Evolutionary conservation across 2,888 invertebrate species (phyloP), one percentile per base, ranked within the genome.

Genomic region (Pyrgus malvae): DNA sequence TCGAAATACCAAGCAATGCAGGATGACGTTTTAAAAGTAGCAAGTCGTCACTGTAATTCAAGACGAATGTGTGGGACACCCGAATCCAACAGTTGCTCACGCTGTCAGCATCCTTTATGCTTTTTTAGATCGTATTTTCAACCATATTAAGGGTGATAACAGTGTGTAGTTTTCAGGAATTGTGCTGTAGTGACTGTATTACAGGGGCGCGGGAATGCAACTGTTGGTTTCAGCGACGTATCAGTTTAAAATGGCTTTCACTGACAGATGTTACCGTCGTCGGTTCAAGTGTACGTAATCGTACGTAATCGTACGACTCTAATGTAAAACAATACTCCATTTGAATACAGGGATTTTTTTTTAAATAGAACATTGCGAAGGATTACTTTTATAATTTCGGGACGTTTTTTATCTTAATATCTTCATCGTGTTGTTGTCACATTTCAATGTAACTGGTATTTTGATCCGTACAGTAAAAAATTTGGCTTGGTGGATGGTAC

Each of bases 241-340:
- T 79, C 74, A 76, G 70, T 77, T 81, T 75, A 75, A 74, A 76
- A 75, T 72, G 65, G 72, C 75, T 71, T 71, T 69, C 70, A 62
- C 64, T 78, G 78, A 82, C 85, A 85, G 77, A 83, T 83, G 83
- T 71, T 72, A 61, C 70, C 67, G 69, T 63, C 68, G 59, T 56
- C 53, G 46, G 44, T 51, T 62, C 62, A 53, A 40, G 54, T 55
- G 60, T 75, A 83, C 84, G 83, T 85, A n/a, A n/a, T n/a, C n/a
- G n/a, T n/a, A n/a, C n/a, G n/a, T n/a, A n/a, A n/a, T n/a, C n/a
- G n/a, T n/a, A n/a, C n/a, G 84, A 80, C 80, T 72, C 60, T 60
- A 76, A 76, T 84, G 70, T 78, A 74, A 80, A 83, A 77, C 72
- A 77, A 78, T 65, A 63, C 64, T 53, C 56, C 41, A 55, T 63